Base-by-base conservation (phyloP, 2,113 vertebrate genomes). In the Pomatostomus ruficeps region DNA sequence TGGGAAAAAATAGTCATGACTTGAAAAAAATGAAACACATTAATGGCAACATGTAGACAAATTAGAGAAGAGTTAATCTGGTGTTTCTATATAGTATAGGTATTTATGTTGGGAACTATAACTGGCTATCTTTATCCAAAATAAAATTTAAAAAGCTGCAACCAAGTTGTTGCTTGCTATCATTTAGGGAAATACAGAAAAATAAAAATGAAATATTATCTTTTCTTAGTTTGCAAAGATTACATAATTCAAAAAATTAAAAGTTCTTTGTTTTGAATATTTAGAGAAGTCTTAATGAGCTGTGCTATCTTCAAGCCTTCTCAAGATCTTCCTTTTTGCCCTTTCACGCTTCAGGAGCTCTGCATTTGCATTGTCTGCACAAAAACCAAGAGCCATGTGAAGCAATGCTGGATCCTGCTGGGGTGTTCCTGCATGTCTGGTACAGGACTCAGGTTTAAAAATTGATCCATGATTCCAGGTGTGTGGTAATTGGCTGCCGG, bases 331-430 rank as follows among this genome's bases (percentile, higher is more conserved):
- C 52, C 15, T 3, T 54, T 79, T 91, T 72, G 7, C 38, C 46
- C 1, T 0, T 45, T 71, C 11, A 7, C 0, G 0, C 46, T 62
- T 74, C 24, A 48, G 38, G 62, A 79, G 1, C 25, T 94, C 52
- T 49, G 24, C 11, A 6, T 79, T 74, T 57, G 12, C 20, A 26
- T 38, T 25, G 5, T 28, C 70, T 65, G 42, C 49, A 8, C 11
- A 43, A 55, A 65, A 55, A 15, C 1, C 3, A 36, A 26, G 18
- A 66, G 43, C 22, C 33, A 14, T 14, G 22, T 26, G 24, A 54
- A 31, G 13, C 54, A 65, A 4, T 28, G 33, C 46, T 48, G 71
- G 7, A 33, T 75, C 21, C 58, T 71, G 7, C 59, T 46, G 67
- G 65, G 54, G 6, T 5, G 1, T 15, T 43, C 20, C 62, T 82